Evolutionary conservation across 2,797 vertebrate species (phyloP), one percentile per base, ranked within the genome.

Genomic region (Pantherophis vulpinus): DNA sequence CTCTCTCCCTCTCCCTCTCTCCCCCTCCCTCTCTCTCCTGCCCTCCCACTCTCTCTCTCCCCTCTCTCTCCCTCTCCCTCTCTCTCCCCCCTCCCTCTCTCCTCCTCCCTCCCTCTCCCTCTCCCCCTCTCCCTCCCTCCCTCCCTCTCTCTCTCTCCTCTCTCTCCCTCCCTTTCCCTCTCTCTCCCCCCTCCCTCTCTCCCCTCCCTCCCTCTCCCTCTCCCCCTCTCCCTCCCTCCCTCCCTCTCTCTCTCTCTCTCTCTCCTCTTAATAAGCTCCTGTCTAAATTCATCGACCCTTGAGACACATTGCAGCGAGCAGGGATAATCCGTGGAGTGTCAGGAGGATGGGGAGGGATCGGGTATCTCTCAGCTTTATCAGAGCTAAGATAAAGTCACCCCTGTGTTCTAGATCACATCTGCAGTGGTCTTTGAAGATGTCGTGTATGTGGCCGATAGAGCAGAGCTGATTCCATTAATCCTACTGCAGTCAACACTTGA

Each of bases 221-320:
- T 1, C 13, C 4, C 55, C 4, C 0, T 16, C 55, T 14, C 55
- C 1, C 1, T 1, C 32, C 8, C 55, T 4, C 13, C 0, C 12
- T 4, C 12, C 8, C 23, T 3, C 0, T 2, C 20, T 3, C 56
- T 16, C 4, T 4, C 56, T 58, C 56, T 5, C 56, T 58, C 14
- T 60, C 23, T 60, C 7, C 12, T 7, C n/a, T 59, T 14, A 27
- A n/a, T n/a, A 37, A 87, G 87, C 47, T 55, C 70, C 29, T 16
- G 29, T 88, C 87, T 18, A n/a, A 29, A 47, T 42, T 59, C 23
- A 86, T 59, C 8, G 27, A 83, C 3, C 20, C 74, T 83, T 42
- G 74, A 83, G 9, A 83, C 20, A 83, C 37, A 12, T 83, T 83
- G 37, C 37, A 47, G 20, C 18, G 11, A 42, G 20, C 74, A 42